Base-by-base conservation (phyloP, 2,113 vertebrate species). In the Cynopterus brachyotis region DNA sequence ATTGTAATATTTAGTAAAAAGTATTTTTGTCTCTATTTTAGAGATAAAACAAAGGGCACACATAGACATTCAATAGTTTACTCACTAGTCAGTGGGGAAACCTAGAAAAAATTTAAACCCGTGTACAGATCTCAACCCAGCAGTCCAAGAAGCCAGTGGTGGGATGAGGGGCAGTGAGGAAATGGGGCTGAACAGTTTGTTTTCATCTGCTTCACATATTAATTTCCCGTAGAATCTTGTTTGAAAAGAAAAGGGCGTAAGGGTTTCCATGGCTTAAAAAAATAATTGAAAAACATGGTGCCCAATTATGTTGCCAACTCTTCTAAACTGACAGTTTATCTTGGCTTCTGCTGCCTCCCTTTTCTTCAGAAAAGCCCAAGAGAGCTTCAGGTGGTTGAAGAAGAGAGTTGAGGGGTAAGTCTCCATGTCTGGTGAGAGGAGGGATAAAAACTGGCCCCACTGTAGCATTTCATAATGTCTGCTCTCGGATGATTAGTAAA, bases 401-500 rank as follows among this genome's bases (percentile, higher is more conserved):
- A 76, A 87, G 28, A 20, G 26, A 62, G 8, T 32, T 60, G 19
- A 75, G n/a, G 22, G 1, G 1, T 20, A 45, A 16, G 50, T 64
- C 35, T 76, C 57, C 78, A 26, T 0, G 0, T 26, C n/a, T 9
- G 9, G 32, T 40, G 37, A 69, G 55, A 88, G 15, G 30, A 94
- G 53, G 42, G 55, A 92, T 35, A 16, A 70, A 81, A 66, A 53
- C 6, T 1, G 28, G 50, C 57, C 91, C 79, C 2, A 2, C 75
- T 19, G 66, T 6, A 91, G 84, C 83, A 47, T 96, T 88, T 91
- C 80, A 78, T 55, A 89, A 50, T 76, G 96, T 94, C 96, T 60
- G 47, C 67, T 95, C 88, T 90, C 32, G 2, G 80, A 73, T 96
- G 94, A 92, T 97, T 94, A 96, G 76, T 75, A 88, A 93, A 97